A percentile compares a stretch with the other conserved stretches of the same genome.
phyloP scores from a whole-genome alignment of 2,888 invertebrate genomes.

The Schizotus pectinicornis region DNA sequence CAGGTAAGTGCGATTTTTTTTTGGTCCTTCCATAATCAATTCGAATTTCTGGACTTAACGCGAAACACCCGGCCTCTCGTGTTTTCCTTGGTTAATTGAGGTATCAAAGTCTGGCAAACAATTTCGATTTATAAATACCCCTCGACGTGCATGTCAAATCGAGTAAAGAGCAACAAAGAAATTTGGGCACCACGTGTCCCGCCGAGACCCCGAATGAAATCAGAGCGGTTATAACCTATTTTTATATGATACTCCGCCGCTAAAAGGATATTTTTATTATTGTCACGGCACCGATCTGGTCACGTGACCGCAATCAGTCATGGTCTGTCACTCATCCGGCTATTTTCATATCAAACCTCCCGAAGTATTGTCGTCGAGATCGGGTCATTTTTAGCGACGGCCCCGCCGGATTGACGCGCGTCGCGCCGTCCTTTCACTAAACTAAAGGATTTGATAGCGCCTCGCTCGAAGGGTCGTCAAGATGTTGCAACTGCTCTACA shows the following conservation, averaged over 20 bases:
- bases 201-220: conserved; percentile 26
- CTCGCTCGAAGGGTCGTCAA: conserved; percentile 16
- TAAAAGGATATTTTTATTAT: conserved; percentile 41
- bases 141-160: conserved; percentile 30
- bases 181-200: conserved; percentile 31
- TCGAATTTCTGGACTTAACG: no score
- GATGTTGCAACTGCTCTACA: conserved; percentile 12
- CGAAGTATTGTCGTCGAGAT: background rate
- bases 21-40: no score
- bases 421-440: no score
- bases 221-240: conserved; percentile 34
- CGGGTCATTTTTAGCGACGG: conserved; percentile 9
- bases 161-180: conserved; percentile 31
- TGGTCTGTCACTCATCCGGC: conserved; percentile 52
- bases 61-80: no score
- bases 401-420: background rate
- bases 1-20: no score
- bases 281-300: conserved; percentile 42
- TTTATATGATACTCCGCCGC: conserved; percentile 31
- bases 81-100: conserved; percentile 26
- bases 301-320: conserved; percentile 57
- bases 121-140: conserved; percentile 30
- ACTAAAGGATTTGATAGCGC: conserved; percentile 13
- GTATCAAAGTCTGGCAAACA: conserved; percentile 30
- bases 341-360: conserved; percentile 37